Percentiles rank a stretch among this genome's conserved stretches.
These are phyloP conservation scores for Pygathrix nemaeus DNA, from an alignment of 2,113 vertebrate genomes.

Conservation along the genomic window DNA sequence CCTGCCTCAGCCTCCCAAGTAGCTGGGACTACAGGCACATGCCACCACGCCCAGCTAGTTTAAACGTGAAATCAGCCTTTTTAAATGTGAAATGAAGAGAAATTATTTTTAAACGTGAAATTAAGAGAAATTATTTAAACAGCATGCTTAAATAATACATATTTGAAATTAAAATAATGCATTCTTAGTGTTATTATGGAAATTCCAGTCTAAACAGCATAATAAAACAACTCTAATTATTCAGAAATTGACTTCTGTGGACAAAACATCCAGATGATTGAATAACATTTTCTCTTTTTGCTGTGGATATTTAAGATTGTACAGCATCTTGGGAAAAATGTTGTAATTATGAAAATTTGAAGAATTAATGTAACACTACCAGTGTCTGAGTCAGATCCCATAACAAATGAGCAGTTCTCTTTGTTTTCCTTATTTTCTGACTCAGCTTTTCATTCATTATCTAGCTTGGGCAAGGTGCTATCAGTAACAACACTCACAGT, in stretches of 20 bases:
- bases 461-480: neutral
- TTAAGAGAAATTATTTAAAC: neutral
- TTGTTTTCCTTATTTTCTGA: neutral
- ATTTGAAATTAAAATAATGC: neutral
- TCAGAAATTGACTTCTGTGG: neutral
- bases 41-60: neutral
- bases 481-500: neutral
- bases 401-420: neutral
- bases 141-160: neutral
- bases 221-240: neutral
- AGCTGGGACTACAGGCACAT: neutral
- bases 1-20: neutral
- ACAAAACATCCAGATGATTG: neutral
- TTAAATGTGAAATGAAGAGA: neutral
- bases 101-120: neutral
- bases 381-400: neutral
- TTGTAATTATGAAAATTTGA: neutral
- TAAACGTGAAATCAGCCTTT: neutral
- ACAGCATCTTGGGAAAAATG: neutral
- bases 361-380: neutral
- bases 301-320: neutral
- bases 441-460: neutral
- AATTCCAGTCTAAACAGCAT: slow-evolving; percentile 14
- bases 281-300: neutral
- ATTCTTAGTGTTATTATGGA: neutral